Base-by-base conservation (phyloP, 2,888 invertebrate genomes). In the Bembecia ichneumoniformis region DNA sequence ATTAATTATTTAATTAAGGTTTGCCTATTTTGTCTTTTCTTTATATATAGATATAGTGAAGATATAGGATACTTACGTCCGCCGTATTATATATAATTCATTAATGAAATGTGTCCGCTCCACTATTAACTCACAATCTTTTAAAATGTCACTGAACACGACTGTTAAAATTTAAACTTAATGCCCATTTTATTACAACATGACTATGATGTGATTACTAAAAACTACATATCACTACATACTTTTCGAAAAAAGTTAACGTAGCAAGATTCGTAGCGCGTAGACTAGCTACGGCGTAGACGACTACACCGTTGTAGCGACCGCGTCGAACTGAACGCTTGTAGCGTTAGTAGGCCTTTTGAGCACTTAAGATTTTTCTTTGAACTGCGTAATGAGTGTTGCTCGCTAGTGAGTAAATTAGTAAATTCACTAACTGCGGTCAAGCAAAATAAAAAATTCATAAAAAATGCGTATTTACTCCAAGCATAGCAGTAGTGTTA, bases 81-180 rank as follows among this genome's bases (percentile, higher is more conserved):
- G 72, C 70, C 66, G 68, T 61, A 64, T 63, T 77, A 68, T 63
- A 71, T 28, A 28, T 28, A 28, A 28, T 28, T 28, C 75, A 72
- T 74, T 65, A 68, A 75, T 54, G 77, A 69, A 78, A 76, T 76
- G 75, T 77, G 77, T 71, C 69, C 69, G 66, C 66, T 71, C 66
- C 77, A 77, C 74, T 72, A 68, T 69, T 68, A 70, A 77, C 64
- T 67, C 69, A 75, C 71, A 66, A 61, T 60, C 59, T 56, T 59
- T 43, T 55, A 58, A 60, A 65, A 71, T 67, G 62, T 69, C 71
- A 76, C 72, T 66, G 52, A 65, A 68, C 62, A 60, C 63, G 65
- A 59, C 66, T 62, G 59, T 56, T 57, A 54, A 59, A 61, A 57
- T 57, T 55, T 43, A 52, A 58, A 54, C 43, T 48, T 49, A 46